Percentiles rank a stretch among this genome's conserved stretches.
These are phyloP conservation scores for Tachycineta bicolor DNA, from an alignment of 2,113 vertebrate species.

Conservation along the genomic window DNA sequence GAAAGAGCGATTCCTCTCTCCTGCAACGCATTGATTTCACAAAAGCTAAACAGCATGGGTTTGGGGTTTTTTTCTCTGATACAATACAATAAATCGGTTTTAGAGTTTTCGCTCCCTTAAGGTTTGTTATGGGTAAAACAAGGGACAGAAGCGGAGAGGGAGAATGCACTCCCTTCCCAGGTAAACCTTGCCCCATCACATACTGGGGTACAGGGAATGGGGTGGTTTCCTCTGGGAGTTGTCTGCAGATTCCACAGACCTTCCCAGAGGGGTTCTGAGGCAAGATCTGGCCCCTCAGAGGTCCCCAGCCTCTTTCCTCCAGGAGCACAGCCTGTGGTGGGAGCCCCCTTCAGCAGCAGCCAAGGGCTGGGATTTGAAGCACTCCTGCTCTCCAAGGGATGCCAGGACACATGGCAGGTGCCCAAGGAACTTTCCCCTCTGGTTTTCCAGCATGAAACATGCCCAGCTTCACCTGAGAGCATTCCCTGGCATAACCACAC, in stretches of 20 bases:
- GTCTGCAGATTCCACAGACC: neutral
- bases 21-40: neutral
- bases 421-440: neutral
- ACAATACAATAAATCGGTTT: neutral
- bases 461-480: neutral
- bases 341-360: neutral
- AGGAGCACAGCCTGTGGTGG: neutral
- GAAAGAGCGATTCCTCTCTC: neutral
- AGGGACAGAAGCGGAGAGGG: neutral
- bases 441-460: neutral
- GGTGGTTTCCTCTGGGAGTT: neutral
- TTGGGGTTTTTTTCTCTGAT: neutral
- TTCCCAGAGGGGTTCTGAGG: neutral
- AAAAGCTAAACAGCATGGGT: neutral
- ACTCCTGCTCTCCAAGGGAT: neutral
- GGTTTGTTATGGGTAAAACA: neutral
- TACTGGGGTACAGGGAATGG: neutral
- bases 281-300: neutral
- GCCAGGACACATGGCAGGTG: neutral
- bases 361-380: neutral
- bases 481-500: accelerated
- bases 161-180: neutral
- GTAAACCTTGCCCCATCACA: accelerated
- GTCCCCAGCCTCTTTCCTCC: accelerated
- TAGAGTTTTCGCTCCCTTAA: neutral